These are phyloP conservation scores for Drosophila malerkotliana DNA, from an alignment of 1,140 invertebrate species.

Conservation along the genomic window DNA sequence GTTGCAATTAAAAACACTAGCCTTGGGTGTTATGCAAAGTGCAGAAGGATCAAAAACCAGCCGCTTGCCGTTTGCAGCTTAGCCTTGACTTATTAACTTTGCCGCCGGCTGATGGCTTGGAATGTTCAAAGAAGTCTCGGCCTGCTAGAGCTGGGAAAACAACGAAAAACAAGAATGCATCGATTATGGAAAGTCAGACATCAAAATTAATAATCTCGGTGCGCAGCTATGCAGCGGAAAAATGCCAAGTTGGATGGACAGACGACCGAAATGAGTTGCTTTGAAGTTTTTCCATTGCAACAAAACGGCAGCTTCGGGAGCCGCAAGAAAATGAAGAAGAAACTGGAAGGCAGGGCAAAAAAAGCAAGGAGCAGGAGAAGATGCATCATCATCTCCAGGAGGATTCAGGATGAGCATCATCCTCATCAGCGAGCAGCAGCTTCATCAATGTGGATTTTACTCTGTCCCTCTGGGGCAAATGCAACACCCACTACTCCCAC, in stretches of 20 bases:
- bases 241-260: slow-evolving; percentile 47
- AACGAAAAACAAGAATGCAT: slow-evolving; percentile 49
- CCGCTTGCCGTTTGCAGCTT: slow-evolving; percentile 14
- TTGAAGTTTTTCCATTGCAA: slow-evolving; percentile 67
- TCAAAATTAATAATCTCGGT: slow-evolving; percentile 77
- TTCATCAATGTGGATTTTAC: slow-evolving; percentile 62
- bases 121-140: slow-evolving; percentile 61
- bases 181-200: slow-evolving; percentile 74
- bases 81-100: slow-evolving; percentile 69
- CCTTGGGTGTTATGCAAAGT: background rate
- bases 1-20: slow-evolving; percentile 25
- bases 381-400: slow-evolving; percentile 21
- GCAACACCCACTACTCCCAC: background rate
- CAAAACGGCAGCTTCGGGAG: slow-evolving; percentile 36
- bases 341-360: slow-evolving; percentile 7
- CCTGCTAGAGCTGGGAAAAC: slow-evolving; percentile 20
- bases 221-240: slow-evolving; percentile 58
- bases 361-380: slow-evolving; percentile 6
- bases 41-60: slow-evolving; percentile 42
- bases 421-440: slow-evolving; percentile 33
- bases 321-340: background rate
- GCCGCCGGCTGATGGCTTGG: slow-evolving; percentile 42
- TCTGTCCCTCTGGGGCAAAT: slow-evolving; percentile 39
- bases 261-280: slow-evolving; percentile 52
- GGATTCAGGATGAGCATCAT: slow-evolving; percentile 22